A percentile compares a stretch with the other conserved stretches of the same genome.
Evolutionary conservation across 2,888 invertebrate genomes (phyloP).

Genomic region (Oxyscelio sp.): DNA sequence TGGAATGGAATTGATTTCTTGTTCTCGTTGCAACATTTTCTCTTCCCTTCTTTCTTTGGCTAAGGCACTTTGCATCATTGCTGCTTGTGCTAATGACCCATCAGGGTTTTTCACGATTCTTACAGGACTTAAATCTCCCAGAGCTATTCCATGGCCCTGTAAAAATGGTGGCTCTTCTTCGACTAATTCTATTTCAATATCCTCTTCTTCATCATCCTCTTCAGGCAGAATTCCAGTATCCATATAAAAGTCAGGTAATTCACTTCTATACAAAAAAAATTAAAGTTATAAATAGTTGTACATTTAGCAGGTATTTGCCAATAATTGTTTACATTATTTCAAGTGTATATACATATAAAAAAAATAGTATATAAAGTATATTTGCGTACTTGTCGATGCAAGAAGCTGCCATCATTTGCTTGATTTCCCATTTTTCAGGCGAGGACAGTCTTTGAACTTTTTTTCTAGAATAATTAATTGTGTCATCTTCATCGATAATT

Average conservation of each 20-base stretch:
- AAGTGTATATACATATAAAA: too few relatives aligned
- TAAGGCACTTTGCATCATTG: conserved; percentile 99
- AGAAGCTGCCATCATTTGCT: conserved; percentile 91
- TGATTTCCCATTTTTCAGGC: conserved; percentile 99
- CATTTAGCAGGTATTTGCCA: too few relatives aligned
- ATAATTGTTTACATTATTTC: too few relatives aligned
- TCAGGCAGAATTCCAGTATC: conserved; percentile 97
- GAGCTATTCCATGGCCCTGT: conserved; percentile 96
- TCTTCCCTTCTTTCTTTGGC: conserved; percentile 98
- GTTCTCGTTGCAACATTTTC: conserved; percentile 98
- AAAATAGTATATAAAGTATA: too few relatives aligned
- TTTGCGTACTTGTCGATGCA: too few relatives aligned
- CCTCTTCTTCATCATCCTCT: conserved; percentile 98
- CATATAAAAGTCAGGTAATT: conserved; percentile 99
- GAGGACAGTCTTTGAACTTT: conserved; percentile 97
- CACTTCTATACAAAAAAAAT: conserved; percentile 95
- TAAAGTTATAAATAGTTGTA: too few relatives aligned
- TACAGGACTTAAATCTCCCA: conserved; percentile 97
- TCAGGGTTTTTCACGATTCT: conserved; percentile 99
- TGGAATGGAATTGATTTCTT: conserved; percentile 95
- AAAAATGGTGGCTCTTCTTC: conserved; percentile 99
- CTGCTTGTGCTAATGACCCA: conserved; percentile 99
- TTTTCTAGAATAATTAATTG: conserved; percentile 94
- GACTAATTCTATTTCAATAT: conserved; percentile 98
- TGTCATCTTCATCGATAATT: conserved; percentile 93